Percentiles rank a stretch among this genome's conserved stretches.
These are phyloP conservation scores for Apus apus DNA, from an alignment of 2,113 vertebrate species.

Conservation along the genomic window DNA sequence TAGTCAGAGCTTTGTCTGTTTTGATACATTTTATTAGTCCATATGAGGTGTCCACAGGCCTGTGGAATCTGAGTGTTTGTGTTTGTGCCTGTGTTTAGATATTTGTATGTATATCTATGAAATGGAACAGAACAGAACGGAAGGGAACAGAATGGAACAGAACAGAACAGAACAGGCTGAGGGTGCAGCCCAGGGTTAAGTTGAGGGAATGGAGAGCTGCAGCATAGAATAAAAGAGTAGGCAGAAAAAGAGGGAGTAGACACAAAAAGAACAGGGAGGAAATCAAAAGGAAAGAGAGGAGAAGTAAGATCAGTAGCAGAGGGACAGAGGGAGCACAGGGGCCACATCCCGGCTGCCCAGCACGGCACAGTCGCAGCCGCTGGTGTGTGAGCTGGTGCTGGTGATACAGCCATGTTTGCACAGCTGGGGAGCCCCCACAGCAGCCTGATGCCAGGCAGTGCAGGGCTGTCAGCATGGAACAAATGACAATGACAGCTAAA, in stretches of 20 bases:
- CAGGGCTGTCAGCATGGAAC: neutral
- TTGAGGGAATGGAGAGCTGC: too few relatives aligned
- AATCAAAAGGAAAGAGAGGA: neutral
- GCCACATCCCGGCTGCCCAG: fast-evolving
- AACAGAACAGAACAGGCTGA: too few relatives aligned
- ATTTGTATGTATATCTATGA: neutral
- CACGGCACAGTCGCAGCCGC: fast-evolving
- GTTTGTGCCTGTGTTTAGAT: neutral
- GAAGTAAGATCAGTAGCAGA: neutral
- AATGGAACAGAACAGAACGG: neutral
- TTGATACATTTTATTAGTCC: neutral
- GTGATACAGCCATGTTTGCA: fast-evolving
- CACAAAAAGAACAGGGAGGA: neutral
- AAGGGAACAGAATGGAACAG: too few relatives aligned
- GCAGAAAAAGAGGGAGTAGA: neutral
- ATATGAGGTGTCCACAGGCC: neutral
- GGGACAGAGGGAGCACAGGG: neutral
- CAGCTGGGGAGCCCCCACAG: neutral
- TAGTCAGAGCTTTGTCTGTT: neutral
- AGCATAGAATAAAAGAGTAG: neutral
- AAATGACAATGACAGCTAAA: neutral
- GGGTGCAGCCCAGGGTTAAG: too few relatives aligned
- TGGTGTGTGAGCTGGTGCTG: neutral
- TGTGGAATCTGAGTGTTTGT: neutral
- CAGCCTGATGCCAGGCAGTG: neutral